phyloP scores from a whole-genome alignment of 2,888 invertebrate species.

The Synergus japonicus region DNA sequence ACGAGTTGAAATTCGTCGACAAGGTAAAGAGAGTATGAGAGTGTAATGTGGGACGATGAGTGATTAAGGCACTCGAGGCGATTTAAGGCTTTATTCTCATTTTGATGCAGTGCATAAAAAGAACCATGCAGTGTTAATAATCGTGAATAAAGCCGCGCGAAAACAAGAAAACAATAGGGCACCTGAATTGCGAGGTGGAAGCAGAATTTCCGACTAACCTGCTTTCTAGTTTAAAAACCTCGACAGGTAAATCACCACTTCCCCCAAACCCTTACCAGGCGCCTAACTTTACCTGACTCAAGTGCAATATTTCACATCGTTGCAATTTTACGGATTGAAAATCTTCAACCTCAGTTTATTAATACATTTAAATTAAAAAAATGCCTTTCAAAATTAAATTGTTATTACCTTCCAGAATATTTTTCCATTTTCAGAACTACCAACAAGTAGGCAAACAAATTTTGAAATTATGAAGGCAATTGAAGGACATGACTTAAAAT shows the following conservation, averaged over 20 bases:
- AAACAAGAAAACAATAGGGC: constrained; percentile 41
- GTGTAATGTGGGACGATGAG: background rate
- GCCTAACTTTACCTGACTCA: background rate
- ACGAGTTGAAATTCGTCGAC: background rate
- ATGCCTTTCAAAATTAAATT: too few species aligned
- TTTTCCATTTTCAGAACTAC: too few species aligned
- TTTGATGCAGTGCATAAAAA: constrained; percentile 25
- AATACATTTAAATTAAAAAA: too few species aligned
- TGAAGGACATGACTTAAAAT: too few species aligned
- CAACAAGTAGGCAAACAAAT: too few species aligned
- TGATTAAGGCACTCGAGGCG: background rate
- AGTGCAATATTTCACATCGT: background rate
- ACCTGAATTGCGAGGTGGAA: background rate
- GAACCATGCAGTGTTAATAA: constrained; percentile 50
- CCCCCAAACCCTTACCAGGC: background rate
- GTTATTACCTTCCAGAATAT: too few species aligned
- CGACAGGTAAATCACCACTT: background rate
- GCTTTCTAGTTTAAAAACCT: background rate
- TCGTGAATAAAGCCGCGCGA: constrained; percentile 44
- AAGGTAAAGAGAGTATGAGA: background rate
- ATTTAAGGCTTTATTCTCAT: constrained; percentile 33
- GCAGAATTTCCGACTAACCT: background rate
- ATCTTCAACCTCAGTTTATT: too few species aligned
- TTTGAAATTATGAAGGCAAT: too few species aligned
- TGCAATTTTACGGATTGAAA: too few species aligned